Evolutionary conservation across 2,113 vertebrate genomes (phyloP).

Genomic region (Syrmaticus mikado): DNA sequence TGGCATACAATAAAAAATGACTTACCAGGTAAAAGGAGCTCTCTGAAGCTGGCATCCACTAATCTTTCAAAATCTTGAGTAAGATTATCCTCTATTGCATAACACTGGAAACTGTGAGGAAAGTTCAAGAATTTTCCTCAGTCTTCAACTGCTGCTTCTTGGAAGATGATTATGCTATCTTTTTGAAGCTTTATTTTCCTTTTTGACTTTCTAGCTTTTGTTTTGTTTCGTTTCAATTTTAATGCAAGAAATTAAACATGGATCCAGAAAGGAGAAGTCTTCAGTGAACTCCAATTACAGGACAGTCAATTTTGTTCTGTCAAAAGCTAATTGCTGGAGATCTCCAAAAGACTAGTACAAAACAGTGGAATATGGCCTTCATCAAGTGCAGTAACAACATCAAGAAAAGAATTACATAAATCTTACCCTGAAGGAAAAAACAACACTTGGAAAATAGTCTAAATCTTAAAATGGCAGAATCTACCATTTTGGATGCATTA

Average conservation of each 20-base stretch:
- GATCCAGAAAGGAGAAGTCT: constrained; percentile 49
- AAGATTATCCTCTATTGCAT: constrained; percentile 60
- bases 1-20: constrained; percentile 39
- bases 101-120: constrained; percentile 68
- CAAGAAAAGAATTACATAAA: not conserved
- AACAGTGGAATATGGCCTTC: not conserved
- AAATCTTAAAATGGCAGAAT: not conserved
- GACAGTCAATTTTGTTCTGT: constrained; percentile 39
- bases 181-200: not conserved
- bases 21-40: constrained; percentile 60
- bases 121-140: constrained; percentile 69
- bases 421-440: not conserved
- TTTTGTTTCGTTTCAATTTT: not conserved
- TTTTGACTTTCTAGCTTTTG: not conserved
- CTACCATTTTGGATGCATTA: not conserved
- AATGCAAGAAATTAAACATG: not conserved
- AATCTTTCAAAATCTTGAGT: constrained; percentile 60
- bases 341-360: not conserved
- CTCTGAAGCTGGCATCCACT: constrained; percentile 51
- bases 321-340: constrained; percentile 38
- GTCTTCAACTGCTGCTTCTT: constrained; percentile 42
- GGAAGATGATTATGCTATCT: not conserved
- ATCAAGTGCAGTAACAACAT: not conserved
- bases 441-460: not conserved
- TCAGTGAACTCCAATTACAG: constrained; percentile 62